Conservation (phyloP, 2,888 invertebrate species). For the Tachina grossa region DNA sequence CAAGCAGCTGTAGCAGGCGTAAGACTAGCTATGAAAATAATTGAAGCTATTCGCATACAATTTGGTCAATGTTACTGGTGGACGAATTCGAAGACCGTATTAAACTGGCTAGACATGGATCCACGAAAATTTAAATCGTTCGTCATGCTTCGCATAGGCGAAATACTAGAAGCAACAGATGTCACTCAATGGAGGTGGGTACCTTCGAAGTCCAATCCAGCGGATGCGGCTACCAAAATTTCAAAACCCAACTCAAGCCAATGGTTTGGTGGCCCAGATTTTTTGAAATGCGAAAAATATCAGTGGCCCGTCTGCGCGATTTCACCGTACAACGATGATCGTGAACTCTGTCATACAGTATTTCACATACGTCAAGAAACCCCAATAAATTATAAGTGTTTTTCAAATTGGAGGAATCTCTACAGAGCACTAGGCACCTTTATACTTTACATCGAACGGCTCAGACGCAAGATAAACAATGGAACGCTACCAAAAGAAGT, state of each 20-base stretch:
- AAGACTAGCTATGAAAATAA: no score
- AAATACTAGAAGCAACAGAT: constrained; percentile 18
- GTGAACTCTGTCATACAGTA: constrained; percentile 8
- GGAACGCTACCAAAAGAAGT: neutral
- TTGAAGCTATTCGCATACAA: no score
- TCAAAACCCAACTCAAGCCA: neutral
- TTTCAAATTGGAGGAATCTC: neutral
- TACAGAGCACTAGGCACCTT: neutral
- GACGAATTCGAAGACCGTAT: neutral
- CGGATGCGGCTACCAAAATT: constrained; percentile 10
- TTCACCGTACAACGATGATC: neutral
- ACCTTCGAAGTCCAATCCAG: constrained; percentile 20
- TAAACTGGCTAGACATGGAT: neutral
- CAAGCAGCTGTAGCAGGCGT: no score
- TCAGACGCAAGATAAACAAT: neutral
- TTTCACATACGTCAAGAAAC: neutral
- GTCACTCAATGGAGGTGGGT: constrained; percentile 12
- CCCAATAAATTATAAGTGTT: neutral
- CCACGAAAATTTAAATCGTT: constrained; percentile 8
- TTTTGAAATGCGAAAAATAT: neutral
- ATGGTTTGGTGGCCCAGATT: constrained; percentile 19
- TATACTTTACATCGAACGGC: neutral
- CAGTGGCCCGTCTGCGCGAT: neutral
- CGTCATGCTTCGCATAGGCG: constrained; percentile 10
- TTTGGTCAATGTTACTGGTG: no score